These are phyloP conservation scores for Protaetia brevitarsis DNA, from an alignment of 1,140 invertebrate species.

Conservation along the genomic window DNA sequence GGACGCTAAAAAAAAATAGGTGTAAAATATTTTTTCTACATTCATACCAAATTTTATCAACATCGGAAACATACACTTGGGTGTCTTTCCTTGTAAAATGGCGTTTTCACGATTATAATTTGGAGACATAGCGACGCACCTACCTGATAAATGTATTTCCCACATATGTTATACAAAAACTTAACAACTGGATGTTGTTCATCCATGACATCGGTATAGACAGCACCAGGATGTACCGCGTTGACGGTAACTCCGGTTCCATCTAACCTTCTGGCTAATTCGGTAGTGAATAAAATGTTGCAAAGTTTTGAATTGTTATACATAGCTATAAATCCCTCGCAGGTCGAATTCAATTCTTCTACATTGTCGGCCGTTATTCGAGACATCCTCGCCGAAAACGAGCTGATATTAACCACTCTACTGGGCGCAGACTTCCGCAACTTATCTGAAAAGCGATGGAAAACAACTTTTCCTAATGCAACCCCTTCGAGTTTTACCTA, in stretches of 20 bases:
- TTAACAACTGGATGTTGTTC: slow-evolving; percentile 30
- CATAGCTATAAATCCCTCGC: not conserved
- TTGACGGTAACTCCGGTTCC: slow-evolving; percentile 74
- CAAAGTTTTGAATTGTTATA: slow-evolving; percentile 71
- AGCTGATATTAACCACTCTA: slow-evolving; percentile 49
- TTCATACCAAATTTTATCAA: no score
- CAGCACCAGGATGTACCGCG: slow-evolving; percentile 73
- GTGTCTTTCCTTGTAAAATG: no score
- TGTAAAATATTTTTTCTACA: no score
- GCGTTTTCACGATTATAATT: not conserved
- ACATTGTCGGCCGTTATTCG: not conserved
- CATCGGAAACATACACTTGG: no score
- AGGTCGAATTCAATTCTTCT: not conserved
- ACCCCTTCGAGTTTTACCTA: not conserved
- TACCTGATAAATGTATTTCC: not conserved
- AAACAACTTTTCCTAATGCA: not conserved
- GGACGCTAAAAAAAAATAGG: no score
- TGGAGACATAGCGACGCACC: not conserved
- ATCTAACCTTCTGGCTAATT: slow-evolving; percentile 71
- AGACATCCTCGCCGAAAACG: slow-evolving; percentile 24
- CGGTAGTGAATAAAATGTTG: slow-evolving; percentile 79
- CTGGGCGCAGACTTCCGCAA: slow-evolving; percentile 49
- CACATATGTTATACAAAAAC: slow-evolving; percentile 23
- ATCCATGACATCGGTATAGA: slow-evolving; percentile 23
- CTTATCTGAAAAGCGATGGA: slow-evolving; percentile 45